Percentiles rank a stretch among this genome's conserved stretches.
phyloP scores from a whole-genome alignment of 1,140 invertebrate species.

The Drosophila jambulina region DNA sequence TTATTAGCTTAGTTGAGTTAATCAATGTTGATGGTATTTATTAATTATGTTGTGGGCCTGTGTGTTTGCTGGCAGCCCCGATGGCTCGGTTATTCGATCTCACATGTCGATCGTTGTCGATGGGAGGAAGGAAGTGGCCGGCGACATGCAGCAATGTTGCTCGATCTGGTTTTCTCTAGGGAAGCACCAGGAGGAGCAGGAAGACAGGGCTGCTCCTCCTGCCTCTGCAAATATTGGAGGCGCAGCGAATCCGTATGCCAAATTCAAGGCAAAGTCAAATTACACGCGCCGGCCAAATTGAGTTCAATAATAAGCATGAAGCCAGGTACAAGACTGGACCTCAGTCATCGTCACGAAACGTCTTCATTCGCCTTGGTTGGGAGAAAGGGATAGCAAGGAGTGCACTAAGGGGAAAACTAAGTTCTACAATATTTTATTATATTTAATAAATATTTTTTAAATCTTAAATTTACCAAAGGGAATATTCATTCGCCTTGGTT shows the following conservation, averaged over 20 bases:
- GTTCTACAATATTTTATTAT: too few species aligned
- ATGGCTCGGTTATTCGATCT: conserved; percentile 68
- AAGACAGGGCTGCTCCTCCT: conserved; percentile 4
- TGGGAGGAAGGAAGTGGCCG: conserved; percentile 60
- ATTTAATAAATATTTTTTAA: too few species aligned
- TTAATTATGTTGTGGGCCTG: conserved; percentile 79
- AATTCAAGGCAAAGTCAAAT: conserved; percentile 81
- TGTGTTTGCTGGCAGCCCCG: conserved; percentile 34
- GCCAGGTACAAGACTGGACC: conserved; percentile 55
- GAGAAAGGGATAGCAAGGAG: conserved; percentile 10
- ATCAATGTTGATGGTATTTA: conserved; percentile 84
- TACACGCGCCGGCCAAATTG: conserved; percentile 80
- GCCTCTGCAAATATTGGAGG: conserved; percentile 71
- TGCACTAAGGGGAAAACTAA: conserved; percentile 10
- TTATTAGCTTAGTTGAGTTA: conserved; percentile 84
- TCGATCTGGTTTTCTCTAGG: conserved; percentile 49
- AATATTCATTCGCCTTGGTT: conserved; percentile 67
- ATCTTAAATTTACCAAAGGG: not conserved
- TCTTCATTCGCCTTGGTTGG: conserved; percentile 73
- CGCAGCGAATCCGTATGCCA: conserved; percentile 76
- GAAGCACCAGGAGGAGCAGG: not conserved
- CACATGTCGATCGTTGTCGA: conserved; percentile 48
- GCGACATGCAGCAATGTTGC: conserved; percentile 53
- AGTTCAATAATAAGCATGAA: conserved; percentile 82
- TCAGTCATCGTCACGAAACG: conserved; percentile 81